Percentiles rank a stretch among this genome's conserved stretches.
Evolutionary conservation across 2,888 invertebrate species (phyloP).

Genomic region (Rotaria macrura): DNA sequence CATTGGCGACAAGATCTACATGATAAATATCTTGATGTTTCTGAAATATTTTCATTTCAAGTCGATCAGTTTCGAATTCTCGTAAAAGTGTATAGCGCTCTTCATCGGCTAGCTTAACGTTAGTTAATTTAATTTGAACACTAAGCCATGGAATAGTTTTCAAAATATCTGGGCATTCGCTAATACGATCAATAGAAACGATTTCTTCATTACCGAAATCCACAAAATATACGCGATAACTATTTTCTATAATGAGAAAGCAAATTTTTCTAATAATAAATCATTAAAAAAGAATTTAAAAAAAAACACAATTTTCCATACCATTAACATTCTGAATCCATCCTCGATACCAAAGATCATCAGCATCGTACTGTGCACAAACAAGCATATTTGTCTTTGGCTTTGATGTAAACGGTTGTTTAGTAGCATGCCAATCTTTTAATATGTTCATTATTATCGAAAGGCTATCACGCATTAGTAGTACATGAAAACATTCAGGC

Average conservation of each 20-base stretch:
- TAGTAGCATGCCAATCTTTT: not conserved
- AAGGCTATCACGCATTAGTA: not conserved
- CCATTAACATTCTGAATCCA: not conserved
- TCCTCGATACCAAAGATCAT: constrained; percentile 19
- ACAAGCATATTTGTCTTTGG: not conserved
- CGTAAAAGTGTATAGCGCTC: constrained; percentile 3
- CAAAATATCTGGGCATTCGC: not conserved
- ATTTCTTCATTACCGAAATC: constrained; percentile 18
- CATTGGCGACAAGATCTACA: not conserved
- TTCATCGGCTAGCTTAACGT: not conserved
- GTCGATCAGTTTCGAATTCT: not conserved
- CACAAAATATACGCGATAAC: not conserved
- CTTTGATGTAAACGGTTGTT: not conserved
- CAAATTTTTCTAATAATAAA: no score
- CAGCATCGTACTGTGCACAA: not conserved
- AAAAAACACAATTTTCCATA: not conserved
- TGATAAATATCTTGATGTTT: not conserved
- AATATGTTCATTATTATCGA: not conserved
- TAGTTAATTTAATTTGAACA: not conserved
- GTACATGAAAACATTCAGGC: not conserved
- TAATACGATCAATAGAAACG: not conserved
- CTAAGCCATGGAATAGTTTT: not conserved
- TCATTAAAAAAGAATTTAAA: no score
- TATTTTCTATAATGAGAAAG: not conserved
- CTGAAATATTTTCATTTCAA: not conserved